Evolutionary conservation across 2,113 vertebrate species (phyloP).

Genomic region (Trogon surrucura): DNA sequence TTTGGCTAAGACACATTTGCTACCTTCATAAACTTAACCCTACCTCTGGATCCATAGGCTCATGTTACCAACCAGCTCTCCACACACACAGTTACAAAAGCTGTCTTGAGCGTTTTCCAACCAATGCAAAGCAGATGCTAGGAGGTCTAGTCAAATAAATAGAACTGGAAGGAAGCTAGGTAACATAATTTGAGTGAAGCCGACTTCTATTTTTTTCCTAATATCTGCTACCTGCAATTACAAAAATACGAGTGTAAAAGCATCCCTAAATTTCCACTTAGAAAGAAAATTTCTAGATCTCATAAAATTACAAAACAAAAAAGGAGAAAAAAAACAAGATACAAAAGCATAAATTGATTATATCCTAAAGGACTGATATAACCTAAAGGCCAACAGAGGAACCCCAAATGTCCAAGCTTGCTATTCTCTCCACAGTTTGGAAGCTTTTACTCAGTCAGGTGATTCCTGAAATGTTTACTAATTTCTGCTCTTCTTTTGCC

Average conservation of each 20-base stretch:
- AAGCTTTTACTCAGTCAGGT: background rate
- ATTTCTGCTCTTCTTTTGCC: background rate
- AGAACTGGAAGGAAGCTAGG: background rate
- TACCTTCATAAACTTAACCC: background rate
- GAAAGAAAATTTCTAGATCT: background rate
- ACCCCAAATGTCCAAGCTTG: background rate
- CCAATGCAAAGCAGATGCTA: background rate
- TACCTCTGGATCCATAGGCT: background rate
- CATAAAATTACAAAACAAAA: no score
- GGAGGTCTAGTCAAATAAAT: background rate
- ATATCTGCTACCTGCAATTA: background rate
- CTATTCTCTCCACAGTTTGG: background rate
- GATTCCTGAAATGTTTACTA: background rate
- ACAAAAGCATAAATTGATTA: background rate
- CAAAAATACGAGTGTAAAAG: background rate
- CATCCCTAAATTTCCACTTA: background rate
- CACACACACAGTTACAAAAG: background rate
- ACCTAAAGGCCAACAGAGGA: background rate
- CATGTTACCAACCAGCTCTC: background rate
- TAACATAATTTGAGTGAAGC: background rate
- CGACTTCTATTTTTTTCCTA: background rate
- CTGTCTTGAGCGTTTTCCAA: background rate
- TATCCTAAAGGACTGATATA: background rate
- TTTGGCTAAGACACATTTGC: background rate
- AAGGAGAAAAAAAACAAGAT: rapidly evolving